These are phyloP conservation scores for Labeo calbasu DNA, from an alignment of 2,797 vertebrate genomes.

Conservation along the genomic window DNA sequence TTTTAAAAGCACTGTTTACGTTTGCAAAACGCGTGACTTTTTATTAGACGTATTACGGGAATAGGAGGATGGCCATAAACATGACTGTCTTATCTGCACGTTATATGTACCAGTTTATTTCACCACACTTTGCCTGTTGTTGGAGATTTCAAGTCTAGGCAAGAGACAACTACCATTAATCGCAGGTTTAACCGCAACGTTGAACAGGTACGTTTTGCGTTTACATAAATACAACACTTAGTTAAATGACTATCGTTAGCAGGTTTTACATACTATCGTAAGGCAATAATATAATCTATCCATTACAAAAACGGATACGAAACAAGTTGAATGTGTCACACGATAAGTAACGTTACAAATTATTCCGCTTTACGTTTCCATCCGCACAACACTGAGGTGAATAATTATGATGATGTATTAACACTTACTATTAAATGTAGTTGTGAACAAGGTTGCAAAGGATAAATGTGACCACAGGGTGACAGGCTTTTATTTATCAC, in stretches of 20 bases:
- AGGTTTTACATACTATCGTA: neutral
- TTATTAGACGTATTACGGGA: constrained; percentile 38
- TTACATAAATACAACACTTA: neutral
- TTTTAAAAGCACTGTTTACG: neutral
- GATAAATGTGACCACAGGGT: neutral
- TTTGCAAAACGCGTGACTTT: neutral
- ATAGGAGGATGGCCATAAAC: neutral
- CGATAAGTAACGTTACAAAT: too few species aligned
- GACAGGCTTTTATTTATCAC: neutral
- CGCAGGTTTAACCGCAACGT: neutral
- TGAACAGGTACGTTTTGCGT: neutral
- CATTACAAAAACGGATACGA: neutral
- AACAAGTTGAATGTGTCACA: neutral
- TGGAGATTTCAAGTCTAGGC: neutral
- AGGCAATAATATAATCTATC: neutral
- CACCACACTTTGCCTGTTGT: neutral
- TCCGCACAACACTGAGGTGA: neutral
- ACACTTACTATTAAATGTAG: neutral
- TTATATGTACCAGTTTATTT: neutral
- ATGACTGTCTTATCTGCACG: constrained; percentile 3
- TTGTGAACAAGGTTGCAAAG: neutral
- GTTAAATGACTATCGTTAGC: neutral
- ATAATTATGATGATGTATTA: neutral
- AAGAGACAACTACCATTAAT: neutral
- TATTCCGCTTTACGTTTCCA: too few species aligned